Evolutionary conservation across 2,888 invertebrate species (phyloP).

Genomic region (Tuberolachnus salignus): DNA sequence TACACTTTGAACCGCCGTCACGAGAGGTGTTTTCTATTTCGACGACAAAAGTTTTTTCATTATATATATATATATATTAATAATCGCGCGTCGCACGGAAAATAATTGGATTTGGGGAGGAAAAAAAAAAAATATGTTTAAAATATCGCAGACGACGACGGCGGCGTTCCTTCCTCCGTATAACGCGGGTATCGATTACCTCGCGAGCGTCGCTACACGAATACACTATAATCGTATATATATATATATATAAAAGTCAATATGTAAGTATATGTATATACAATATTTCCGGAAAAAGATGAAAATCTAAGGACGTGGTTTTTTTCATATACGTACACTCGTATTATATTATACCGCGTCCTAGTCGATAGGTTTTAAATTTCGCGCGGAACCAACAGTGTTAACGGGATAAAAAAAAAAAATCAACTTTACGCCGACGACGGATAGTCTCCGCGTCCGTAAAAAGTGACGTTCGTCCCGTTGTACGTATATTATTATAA

Average conservation of each 20-base stretch:
- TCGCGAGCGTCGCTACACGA: not conserved
- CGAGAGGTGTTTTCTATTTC: not conserved
- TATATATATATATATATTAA: not conserved
- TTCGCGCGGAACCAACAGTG: not conserved
- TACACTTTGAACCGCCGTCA: not conserved
- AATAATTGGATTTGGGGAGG: slow-evolving; percentile 27
- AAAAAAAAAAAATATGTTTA: not conserved
- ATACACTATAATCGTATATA: not conserved
- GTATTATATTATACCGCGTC: no score
- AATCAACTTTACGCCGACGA: not conserved
- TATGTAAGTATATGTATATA: not conserved
- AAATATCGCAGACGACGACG: not conserved
- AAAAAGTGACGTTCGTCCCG: no score
- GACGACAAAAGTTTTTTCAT: not conserved
- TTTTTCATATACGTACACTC: not conserved
- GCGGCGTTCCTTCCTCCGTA: not conserved
- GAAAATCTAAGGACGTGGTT: not conserved
- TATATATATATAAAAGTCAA: not conserved
- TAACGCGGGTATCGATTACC: not conserved
- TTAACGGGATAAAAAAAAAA: not conserved
- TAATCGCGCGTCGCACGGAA: not conserved
- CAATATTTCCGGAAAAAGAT: not conserved
- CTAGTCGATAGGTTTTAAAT: not conserved
- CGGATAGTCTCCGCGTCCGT: not conserved
- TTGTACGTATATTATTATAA: no score